phyloP scores from a whole-genome alignment of 2,113 vertebrate genomes.

The Donacobius atricapilla region DNA sequence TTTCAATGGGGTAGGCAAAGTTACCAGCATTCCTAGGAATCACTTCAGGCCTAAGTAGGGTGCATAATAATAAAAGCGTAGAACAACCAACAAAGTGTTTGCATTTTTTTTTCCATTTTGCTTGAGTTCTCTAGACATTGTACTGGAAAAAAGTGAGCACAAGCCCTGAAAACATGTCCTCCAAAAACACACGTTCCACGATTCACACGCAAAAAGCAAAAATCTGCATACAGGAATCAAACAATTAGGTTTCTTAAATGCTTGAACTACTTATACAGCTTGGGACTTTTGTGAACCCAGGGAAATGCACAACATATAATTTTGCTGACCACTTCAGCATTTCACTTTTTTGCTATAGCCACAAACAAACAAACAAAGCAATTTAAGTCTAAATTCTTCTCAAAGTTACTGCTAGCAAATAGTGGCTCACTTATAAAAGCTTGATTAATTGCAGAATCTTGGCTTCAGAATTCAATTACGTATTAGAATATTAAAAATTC shows the following conservation, averaged over 20 bases:
- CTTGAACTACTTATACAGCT: neutral
- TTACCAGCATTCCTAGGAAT: neutral
- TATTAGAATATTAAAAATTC: slow-evolving; percentile 37
- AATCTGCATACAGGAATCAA: neutral
- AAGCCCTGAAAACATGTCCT: neutral
- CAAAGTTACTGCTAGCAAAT: neutral
- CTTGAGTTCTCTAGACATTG: neutral
- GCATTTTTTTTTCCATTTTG: neutral
- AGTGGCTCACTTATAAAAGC: neutral
- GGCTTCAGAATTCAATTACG: slow-evolving; percentile 48
- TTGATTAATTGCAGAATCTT: slow-evolving; percentile 39
- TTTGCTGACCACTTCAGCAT: neutral
- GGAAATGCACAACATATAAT: neutral
- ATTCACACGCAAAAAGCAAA: neutral
- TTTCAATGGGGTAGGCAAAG: neutral
- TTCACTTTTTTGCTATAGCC: neutral
- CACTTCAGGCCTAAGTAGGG: neutral
- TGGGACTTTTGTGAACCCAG: neutral
- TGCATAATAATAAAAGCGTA: neutral
- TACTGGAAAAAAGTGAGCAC: neutral
- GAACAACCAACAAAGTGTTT: neutral
- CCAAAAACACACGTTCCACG: neutral
- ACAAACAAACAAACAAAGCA: neutral
- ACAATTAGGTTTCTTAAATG: neutral
- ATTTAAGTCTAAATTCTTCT: neutral